These are phyloP conservation scores for Solenopsis invicta DNA, from an alignment of 1,140 invertebrate species.

Conservation along the genomic window DNA sequence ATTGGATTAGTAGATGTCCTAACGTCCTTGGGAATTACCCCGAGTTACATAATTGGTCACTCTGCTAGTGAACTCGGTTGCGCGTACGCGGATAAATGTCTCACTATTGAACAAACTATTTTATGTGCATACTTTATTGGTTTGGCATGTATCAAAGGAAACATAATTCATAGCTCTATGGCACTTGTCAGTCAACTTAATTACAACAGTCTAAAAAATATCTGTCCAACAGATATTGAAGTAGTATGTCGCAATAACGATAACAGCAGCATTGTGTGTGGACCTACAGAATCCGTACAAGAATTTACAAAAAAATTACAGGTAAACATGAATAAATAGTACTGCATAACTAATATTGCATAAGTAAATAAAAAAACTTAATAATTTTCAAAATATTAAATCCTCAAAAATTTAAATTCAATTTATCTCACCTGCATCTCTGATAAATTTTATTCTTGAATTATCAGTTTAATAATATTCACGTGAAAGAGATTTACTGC, in stretches of 20 bases:
- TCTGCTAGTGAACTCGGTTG: conserved; percentile 94
- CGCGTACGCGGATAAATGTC: conserved; percentile 94
- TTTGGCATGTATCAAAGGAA: conserved; percentile 91
- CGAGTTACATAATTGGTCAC: conserved; percentile 93
- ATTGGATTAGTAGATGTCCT: conserved; percentile 93
- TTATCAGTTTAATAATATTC: conserved; percentile 91
- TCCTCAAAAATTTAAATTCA: background rate
- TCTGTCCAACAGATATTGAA: conserved; percentile 88
- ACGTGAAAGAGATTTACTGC: conserved; percentile 93
- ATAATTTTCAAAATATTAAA: background rate
- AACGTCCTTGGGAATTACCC: conserved; percentile 88
- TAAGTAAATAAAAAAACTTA: background rate
- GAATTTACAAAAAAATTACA: conserved; percentile 85
- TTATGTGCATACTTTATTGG: conserved; percentile 94
- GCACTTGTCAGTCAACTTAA: conserved; percentile 91
- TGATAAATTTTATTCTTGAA: background rate
- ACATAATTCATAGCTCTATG: conserved; percentile 93
- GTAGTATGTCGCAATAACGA: conserved; percentile 92
- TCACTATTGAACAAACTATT: conserved; percentile 93
- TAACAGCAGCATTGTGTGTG: conserved; percentile 91
- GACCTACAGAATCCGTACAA: conserved; percentile 87
- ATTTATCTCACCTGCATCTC: background rate
- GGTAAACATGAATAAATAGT: conserved; percentile 66
- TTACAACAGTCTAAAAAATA: conserved; percentile 87
- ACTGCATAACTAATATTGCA: background rate